A percentile compares a stretch with the other conserved stretches of the same genome.
Conservation (phyloP, 2,797 vertebrate genomes). For the Craterocephalus amniculus region DNA sequence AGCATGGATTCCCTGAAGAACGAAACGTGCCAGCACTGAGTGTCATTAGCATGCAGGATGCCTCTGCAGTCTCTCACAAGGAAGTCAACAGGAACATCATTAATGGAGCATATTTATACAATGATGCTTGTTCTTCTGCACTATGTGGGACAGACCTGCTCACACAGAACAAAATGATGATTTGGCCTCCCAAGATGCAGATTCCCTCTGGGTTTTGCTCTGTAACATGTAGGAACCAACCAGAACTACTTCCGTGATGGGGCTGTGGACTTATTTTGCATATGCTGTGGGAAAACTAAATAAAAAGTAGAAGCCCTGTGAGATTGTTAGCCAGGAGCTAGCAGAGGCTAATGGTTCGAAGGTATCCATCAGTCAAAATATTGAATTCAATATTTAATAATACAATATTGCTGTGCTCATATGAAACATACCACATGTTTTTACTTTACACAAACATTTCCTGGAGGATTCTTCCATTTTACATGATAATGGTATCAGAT, state of each 20-base stretch:
- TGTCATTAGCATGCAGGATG: constrained; percentile 70
- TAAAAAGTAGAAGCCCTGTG: neutral
- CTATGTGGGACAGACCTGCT: constrained; percentile 2
- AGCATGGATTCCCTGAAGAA: constrained; percentile 61
- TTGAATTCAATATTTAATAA: too few species aligned
- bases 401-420: too few species aligned
- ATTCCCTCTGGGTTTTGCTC: neutral
- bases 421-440: too few species aligned
- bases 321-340: too few species aligned
- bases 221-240: too few species aligned
- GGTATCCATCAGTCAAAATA: too few species aligned
- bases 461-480: too few species aligned
- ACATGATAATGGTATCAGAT: too few species aligned
- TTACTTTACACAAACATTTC: too few species aligned
- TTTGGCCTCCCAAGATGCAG: neutral
- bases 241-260: neutral
- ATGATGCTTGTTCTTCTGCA: neutral
- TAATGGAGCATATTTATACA: neutral
- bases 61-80: constrained; percentile 29
- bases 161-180: neutral
- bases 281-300: neutral
- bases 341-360: too few species aligned
- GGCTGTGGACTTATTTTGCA: neutral
- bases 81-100: constrained; percentile 26
- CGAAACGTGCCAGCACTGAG: constrained; percentile 57